These are phyloP conservation scores for Argentina silus DNA, from an alignment of 2,797 vertebrate genomes.

Conservation along the genomic window DNA sequence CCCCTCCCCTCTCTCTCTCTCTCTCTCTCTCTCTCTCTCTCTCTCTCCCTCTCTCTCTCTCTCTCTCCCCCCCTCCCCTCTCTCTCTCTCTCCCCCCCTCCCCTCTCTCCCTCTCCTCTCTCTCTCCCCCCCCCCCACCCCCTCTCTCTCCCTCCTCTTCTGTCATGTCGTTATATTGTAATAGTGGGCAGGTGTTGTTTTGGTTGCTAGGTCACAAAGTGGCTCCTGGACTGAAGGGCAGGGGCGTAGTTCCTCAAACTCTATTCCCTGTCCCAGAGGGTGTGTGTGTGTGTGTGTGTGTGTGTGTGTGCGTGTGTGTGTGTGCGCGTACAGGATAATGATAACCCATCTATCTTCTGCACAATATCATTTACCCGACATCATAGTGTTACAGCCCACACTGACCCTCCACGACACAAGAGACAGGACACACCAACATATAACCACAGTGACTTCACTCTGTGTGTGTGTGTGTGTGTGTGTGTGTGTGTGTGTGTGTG, in stretches of 20 bases:
- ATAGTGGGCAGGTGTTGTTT: constrained; percentile 56
- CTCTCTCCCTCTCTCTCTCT: constrained; percentile 11
- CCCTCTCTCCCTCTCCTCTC: too few relatives aligned
- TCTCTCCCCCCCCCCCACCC: constrained; percentile 12
- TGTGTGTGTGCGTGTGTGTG: constrained; percentile 26
- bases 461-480: neutral
- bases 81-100: constrained; percentile 13
- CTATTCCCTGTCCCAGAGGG: constrained; percentile 57
- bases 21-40: constrained; percentile 34
- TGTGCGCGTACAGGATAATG: constrained; percentile 34
- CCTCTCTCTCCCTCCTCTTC: constrained; percentile 14
- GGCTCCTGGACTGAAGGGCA: constrained; percentile 47
- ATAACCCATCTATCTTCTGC: neutral
- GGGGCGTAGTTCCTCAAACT: constrained; percentile 69
- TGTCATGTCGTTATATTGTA: constrained; percentile 42
- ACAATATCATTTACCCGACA: neutral
- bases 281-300: constrained; percentile 21
- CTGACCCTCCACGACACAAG: too few relatives aligned
- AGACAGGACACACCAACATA: neutral
- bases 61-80: constrained; percentile 8
- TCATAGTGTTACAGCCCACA: too few relatives aligned
- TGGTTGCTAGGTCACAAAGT: constrained; percentile 68
- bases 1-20: constrained; percentile 22
- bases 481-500: neutral
- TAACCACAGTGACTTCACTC: constrained; percentile 6